Conservation (phyloP, 2,797 vertebrate genomes). For the Tauraco hartlaubi region DNA sequence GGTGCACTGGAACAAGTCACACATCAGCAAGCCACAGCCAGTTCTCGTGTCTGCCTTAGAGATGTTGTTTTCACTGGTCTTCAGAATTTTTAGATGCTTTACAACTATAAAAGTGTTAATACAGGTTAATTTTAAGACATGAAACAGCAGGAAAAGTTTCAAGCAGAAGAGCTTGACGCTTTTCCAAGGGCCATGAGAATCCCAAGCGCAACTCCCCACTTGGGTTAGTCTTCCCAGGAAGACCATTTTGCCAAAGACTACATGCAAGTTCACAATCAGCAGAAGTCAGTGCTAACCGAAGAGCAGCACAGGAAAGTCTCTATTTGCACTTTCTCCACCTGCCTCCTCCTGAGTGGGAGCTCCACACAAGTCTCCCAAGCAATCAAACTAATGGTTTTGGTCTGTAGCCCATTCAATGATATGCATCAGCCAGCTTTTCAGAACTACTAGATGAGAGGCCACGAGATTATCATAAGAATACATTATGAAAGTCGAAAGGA, state of each 20-base stretch:
- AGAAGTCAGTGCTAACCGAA: background rate
- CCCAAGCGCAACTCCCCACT: background rate
- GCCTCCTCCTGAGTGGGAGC: background rate
- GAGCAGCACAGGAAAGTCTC: background rate
- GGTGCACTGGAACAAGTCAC: background rate
- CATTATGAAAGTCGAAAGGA: background rate
- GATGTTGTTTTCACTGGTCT: background rate
- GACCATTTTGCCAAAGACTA: background rate
- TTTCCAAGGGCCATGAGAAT: background rate
- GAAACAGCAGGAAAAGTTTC: background rate
- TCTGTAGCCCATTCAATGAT: background rate
- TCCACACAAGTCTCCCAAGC: background rate
- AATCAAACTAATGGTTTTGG: background rate
- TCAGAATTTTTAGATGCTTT: background rate
- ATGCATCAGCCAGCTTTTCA: background rate
- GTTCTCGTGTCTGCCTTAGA: background rate
- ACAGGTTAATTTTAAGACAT: background rate
- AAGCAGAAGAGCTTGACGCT: background rate
- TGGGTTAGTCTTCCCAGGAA: background rate
- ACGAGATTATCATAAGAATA: background rate
- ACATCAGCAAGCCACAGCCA: background rate
- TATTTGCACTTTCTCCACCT: background rate
- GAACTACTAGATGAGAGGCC: background rate
- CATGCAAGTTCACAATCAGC: background rate
- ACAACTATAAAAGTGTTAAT: background rate